Evolutionary conservation across 2,113 vertebrate species (phyloP).

Genomic region (Oryzias javanicus): DNA sequence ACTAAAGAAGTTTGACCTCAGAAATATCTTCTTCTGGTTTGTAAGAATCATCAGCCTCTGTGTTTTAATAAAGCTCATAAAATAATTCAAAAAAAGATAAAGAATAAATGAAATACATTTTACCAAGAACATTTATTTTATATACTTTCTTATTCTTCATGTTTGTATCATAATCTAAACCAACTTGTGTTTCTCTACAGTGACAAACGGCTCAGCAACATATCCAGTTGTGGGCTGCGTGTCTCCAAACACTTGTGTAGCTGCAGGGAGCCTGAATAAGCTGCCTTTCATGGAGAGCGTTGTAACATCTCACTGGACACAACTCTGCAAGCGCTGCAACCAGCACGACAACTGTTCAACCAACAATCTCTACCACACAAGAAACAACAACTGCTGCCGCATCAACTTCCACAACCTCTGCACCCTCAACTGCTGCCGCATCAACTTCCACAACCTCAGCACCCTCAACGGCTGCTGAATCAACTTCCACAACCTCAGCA

Average conservation of each 20-base stretch:
- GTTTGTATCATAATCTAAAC: neutral
- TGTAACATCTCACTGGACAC: neutral
- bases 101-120: neutral
- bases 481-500: too few species aligned
- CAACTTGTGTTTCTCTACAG: neutral
- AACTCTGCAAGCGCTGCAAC: neutral
- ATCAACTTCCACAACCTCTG: too few species aligned
- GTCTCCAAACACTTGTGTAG: neutral
- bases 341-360: neutral
- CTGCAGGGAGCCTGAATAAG: neutral
- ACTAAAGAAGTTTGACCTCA: neutral
- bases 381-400: neutral
- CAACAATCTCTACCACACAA: neutral
- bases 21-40: neutral
- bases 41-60: too few species aligned
- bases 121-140: too few species aligned
- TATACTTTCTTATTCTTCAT: too few species aligned
- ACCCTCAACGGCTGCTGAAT: too few species aligned
- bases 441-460: too few species aligned
- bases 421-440: too few species aligned
- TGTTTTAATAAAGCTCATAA: too few species aligned
- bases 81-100: too few species aligned
- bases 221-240: neutral
- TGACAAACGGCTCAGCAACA: rapidly evolving
- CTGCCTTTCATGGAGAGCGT: neutral